Percentiles rank a stretch among this genome's conserved stretches.
Evolutionary conservation across 1,140 invertebrate genomes (phyloP).

Genomic region (Nylanderia fulva): DNA sequence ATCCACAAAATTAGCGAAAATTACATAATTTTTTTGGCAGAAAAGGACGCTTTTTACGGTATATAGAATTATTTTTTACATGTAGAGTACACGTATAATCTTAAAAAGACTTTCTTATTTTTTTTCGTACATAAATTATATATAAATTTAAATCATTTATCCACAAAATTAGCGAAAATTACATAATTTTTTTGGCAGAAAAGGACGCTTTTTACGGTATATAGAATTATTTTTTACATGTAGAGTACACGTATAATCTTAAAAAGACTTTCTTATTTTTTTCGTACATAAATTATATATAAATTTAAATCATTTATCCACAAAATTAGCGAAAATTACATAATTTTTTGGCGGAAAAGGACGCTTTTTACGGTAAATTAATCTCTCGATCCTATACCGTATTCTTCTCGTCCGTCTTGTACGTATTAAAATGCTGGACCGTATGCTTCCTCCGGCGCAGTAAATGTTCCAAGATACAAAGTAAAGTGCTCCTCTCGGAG

Average conservation of each 20-base stretch:
- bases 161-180: background rate
- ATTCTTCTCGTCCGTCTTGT: conserved; percentile 3
- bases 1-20: background rate
- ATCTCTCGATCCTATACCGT: background rate
- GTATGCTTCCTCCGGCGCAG: background rate
- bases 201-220: too few relatives aligned
- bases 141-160: conserved; percentile 1
- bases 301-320: background rate
- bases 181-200: too few relatives aligned
- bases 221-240: background rate
- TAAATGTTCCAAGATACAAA: conserved; percentile 20
- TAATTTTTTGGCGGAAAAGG: too few relatives aligned
- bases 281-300: background rate
- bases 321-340: conserved; percentile 2
- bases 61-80: background rate
- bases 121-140: background rate
- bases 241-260: background rate
- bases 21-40: too few relatives aligned
- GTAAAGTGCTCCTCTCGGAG: conserved; percentile 9
- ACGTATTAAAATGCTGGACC: conserved; percentile 30
- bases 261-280: background rate
- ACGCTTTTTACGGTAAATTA: conserved; percentile 44
- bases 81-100: background rate
- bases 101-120: background rate
- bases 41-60: too few relatives aligned